Base-by-base conservation (phyloP, 2,888 invertebrate genomes). In the Ariolimax columbianus region DNA sequence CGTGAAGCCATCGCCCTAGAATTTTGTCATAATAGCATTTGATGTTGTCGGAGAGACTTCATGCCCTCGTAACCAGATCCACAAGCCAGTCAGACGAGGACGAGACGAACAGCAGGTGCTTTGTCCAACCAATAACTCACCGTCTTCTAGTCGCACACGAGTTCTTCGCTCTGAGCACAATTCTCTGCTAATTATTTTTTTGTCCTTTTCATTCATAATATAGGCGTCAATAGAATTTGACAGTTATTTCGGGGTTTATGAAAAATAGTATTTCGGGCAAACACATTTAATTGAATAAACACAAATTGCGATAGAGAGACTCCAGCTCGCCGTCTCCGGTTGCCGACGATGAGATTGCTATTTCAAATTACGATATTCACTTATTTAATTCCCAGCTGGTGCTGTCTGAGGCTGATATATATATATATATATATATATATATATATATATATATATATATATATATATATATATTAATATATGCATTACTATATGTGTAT, bases 1-100 rank as follows among this genome's bases (percentile, higher is more conserved):
- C 38, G 77, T n/a, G 59, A 59, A 77, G 38, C 36, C 77, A 55
- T 36, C 55, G 30, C 59, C 59, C 77, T 59, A 55, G n/a, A 7
- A 77, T 77, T 77, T 77, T 38, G 77, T 77, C 36, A 77, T 77
- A 59, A 77, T 77, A 59, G 77, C 77, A 59, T 77, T 77, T 55
- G 77, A 77, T 77, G 77, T 40, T 72, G 72, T 73, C 73, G 43
- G 40, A 2, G 11, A 26, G 73, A 73, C 43, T 43, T 77, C 77
- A 33, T 77, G 59, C 19, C 59, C 36, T 23, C 59, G 55, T 77
- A 77, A 77, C 77, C 36, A 77, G 77, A 55, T 9, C 38, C 77
- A 55, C 59, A 33, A 77, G 59, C 26, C 77, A 77, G 55, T 36
- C 73, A 38, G 77, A 6, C 38, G 59, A 55, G 9, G 38, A 36